Evolutionary conservation across 2,113 vertebrate genomes (phyloP), one percentile per base, ranked within the genome.

Genomic region (Embiotoca jacksoni): DNA sequence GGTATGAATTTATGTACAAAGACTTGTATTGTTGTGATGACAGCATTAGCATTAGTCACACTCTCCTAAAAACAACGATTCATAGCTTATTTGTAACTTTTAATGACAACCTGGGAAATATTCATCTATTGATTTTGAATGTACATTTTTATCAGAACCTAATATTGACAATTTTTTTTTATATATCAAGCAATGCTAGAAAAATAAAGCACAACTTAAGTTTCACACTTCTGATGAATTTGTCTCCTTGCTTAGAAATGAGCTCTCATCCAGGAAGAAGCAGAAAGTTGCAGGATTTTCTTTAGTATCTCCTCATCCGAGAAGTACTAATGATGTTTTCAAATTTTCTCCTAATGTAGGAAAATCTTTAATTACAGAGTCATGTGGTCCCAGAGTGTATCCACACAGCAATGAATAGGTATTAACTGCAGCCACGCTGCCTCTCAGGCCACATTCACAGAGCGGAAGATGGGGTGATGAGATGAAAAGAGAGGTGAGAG

Each of bases 281-380:
- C 13, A 74, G 60, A 7, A 11, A 8, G 8, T 58, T 63, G 50
- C 35, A 50, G 41, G 37, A 5, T 37, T 3, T 39, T 35, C 57
- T 52, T 41, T 41, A 8, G 14, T 64, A 69, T 73, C 62, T 44
- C 31, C 39, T 82, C 78, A 86, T 84, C 81, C 37, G 36, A 58
- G 55, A 55, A 72, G 35, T 53, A 62, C 30, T 84, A 82, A 76
- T 71, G 72, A 65, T 70, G 81, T 70, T 87, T 76, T 72, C 52
- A 75, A 70, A 63, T 75, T 69, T 82, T 80, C 60, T 55, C 65
- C 62, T 65, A 55, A 71, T 55, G 74, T 30, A 55, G 73, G 65
- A 49, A 52, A 59, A 81, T 71, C 41, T 81, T 83, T 83, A 83
- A 85, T 88, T 85, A 81, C 49, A 59, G 67, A 76, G 37, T 52